phyloP scores from a whole-genome alignment of 2,888 invertebrate species.

The Selenia dentaria region DNA sequence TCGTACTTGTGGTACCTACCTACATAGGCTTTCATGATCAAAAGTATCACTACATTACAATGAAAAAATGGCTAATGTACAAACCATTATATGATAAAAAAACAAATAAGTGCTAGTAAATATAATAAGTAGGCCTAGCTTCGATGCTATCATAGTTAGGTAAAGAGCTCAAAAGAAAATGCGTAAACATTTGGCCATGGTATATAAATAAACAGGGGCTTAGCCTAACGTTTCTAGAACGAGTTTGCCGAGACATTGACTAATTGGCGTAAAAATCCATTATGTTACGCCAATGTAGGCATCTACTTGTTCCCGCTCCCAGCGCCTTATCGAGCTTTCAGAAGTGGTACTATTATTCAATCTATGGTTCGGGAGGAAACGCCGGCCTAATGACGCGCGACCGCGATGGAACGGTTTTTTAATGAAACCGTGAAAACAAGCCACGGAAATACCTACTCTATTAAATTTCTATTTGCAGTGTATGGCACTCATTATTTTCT shows the following conservation, averaged over 20 bases:
- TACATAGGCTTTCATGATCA: too few relatives aligned
- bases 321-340: constrained; percentile 24
- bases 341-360: not conserved
- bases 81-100: too few relatives aligned
- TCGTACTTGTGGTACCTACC: too few relatives aligned
- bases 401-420: constrained; percentile 23
- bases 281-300: constrained; percentile 24
- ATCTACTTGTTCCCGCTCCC: constrained; percentile 20
- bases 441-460: too few relatives aligned
- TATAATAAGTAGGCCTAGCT: too few relatives aligned
- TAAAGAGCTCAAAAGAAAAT: not conserved
- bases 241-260: constrained; percentile 20
- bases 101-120: too few relatives aligned
- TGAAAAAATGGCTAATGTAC: too few relatives aligned
- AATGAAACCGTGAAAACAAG: constrained; percentile 29
- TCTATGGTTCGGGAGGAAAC: constrained; percentile 29
- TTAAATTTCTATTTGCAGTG: too few relatives aligned
- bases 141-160: too few relatives aligned
- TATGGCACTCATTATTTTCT: too few relatives aligned
- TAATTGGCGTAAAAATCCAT: constrained; percentile 41
- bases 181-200: not conserved
- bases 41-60: too few relatives aligned
- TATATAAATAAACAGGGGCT: constrained; percentile 12
- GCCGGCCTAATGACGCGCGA: constrained; percentile 38
- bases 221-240: constrained; percentile 6